phyloP scores from a whole-genome alignment of 2,797 vertebrate species.

The Sphaeramia orbicularis region DNA sequence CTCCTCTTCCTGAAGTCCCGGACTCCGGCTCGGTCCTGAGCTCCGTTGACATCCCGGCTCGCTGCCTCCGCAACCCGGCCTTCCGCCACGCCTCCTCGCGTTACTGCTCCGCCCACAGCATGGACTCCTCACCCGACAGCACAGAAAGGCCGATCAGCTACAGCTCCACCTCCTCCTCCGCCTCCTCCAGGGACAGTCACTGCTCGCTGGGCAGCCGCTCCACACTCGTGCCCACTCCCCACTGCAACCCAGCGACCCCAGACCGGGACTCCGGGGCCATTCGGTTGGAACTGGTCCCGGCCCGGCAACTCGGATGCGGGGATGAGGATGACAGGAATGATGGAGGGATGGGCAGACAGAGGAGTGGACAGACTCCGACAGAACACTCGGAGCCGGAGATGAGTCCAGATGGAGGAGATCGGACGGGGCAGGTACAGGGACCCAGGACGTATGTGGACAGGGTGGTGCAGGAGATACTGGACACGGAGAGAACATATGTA shows the following conservation, averaged over 20 bases:
- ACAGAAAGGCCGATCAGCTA: slow-evolving; percentile 94
- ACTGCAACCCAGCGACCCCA: slow-evolving; percentile 84
- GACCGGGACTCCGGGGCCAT: slow-evolving; percentile 94
- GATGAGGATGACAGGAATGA: slow-evolving; percentile 73
- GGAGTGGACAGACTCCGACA: slow-evolving; percentile 66
- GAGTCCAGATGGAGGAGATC: slow-evolving; percentile 67
- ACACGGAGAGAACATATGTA: slow-evolving; percentile 96
- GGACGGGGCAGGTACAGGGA: slow-evolving; percentile 76
- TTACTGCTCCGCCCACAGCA: slow-evolving; percentile 87
- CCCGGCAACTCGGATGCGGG: slow-evolving; percentile 82
- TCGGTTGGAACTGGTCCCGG: slow-evolving; percentile 92
- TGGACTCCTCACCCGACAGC: slow-evolving; percentile 92
- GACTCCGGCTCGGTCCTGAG: slow-evolving; percentile 83
- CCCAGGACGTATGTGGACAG: slow-evolving; percentile 96
- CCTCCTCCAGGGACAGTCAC: slow-evolving; percentile 96
- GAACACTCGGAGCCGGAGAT: slow-evolving; percentile 77
- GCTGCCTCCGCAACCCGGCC: slow-evolving; percentile 81
- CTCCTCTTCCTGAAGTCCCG: slow-evolving; percentile 86
- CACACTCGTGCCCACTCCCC: slow-evolving; percentile 85
- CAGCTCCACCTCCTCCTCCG: slow-evolving; percentile 96
- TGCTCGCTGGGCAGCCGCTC: slow-evolving; percentile 94
- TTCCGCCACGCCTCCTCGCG: slow-evolving; percentile 70
- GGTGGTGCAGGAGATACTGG: slow-evolving; percentile 97
- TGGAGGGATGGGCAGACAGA: slow-evolving; percentile 46
- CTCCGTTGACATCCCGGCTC: slow-evolving; percentile 71